A percentile compares a stretch with the other conserved stretches of the same genome.
phyloP scores from a whole-genome alignment of 2,888 invertebrate species.

The Sipha maydis region DNA sequence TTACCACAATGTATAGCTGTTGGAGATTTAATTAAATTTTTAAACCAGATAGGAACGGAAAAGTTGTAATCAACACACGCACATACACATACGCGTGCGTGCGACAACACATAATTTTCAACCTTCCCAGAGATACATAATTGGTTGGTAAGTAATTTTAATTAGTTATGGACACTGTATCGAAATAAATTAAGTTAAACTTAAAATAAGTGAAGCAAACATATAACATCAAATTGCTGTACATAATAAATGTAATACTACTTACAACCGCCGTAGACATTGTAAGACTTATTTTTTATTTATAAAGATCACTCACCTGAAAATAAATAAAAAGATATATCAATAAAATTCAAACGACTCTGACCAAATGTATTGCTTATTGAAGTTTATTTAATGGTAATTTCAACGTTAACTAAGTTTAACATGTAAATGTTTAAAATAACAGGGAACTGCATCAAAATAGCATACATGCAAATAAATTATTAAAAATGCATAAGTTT shows the following conservation, averaged over 20 bases:
- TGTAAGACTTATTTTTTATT: neutral
- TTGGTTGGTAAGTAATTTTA: constrained; percentile 42
- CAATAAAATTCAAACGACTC: neutral
- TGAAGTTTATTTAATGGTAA: too few relatives aligned
- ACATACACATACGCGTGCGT: neutral
- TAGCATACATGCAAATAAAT: neutral
- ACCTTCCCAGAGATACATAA: constrained; percentile 18
- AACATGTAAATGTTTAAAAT: neutral
- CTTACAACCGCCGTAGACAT: neutral
- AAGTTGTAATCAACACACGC: neutral
- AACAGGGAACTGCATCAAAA: neutral
- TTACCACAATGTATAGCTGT: neutral
- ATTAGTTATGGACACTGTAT: constrained; percentile 13
- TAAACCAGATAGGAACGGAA: neutral
- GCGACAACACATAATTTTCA: neutral
- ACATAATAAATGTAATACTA: constrained; percentile 13
- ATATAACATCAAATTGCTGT: constrained; percentile 4
- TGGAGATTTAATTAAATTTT: constrained; percentile 25
- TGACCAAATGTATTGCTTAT: too few relatives aligned
- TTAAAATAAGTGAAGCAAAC: neutral
- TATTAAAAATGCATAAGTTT: too few relatives aligned
- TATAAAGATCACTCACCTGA: constrained; percentile 40
- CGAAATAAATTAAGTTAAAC: constrained; percentile 21
- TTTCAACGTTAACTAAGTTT: too few relatives aligned
- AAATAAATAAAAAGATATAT: constrained; percentile 31